phyloP scores from a whole-genome alignment of 2,888 invertebrate genomes.

The Hanleya hanleyi region DNA sequence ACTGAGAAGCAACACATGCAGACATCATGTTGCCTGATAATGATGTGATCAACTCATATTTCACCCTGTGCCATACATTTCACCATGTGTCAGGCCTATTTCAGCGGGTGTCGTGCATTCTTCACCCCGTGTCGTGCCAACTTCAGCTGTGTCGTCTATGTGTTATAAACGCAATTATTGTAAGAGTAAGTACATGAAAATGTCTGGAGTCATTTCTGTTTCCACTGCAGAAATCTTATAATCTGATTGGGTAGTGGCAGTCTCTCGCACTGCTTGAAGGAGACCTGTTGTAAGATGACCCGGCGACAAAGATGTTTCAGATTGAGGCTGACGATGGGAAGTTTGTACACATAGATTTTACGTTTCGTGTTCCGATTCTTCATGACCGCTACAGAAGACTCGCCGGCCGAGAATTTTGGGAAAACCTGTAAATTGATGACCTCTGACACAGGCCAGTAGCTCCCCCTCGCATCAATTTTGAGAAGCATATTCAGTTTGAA shows the following conservation, averaged over 20 bases:
- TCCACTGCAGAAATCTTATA: constrained; percentile 36
- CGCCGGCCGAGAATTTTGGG: constrained; percentile 57
- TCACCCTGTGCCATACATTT: too few relatives aligned
- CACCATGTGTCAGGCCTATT: too few relatives aligned
- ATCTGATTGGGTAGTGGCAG: constrained; percentile 51
- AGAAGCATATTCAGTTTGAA: constrained; percentile 40
- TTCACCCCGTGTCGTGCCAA: too few relatives aligned
- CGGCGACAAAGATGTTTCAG: constrained; percentile 52
- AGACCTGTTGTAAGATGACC: constrained; percentile 47
- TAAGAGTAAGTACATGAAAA: too few relatives aligned
- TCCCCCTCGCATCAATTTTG: constrained; percentile 49
- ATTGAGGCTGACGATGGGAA: constrained; percentile 42
- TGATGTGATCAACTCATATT: too few relatives aligned
- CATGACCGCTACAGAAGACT: constrained; percentile 54
- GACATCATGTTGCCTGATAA: too few relatives aligned
- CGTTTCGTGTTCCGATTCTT: constrained; percentile 52
- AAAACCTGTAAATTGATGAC: constrained; percentile 60
- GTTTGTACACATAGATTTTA: constrained; percentile 53
- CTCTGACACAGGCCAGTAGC: constrained; percentile 61
- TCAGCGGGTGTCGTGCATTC: too few relatives aligned
- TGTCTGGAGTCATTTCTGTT: not conserved
- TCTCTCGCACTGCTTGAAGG: constrained; percentile 40
- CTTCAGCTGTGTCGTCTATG: too few relatives aligned
- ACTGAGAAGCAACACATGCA: too few relatives aligned
- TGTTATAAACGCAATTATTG: too few relatives aligned